These are phyloP conservation scores for Heterodera schachtii DNA, from an alignment of 1,140 invertebrate genomes.

Conservation along the genomic window DNA sequence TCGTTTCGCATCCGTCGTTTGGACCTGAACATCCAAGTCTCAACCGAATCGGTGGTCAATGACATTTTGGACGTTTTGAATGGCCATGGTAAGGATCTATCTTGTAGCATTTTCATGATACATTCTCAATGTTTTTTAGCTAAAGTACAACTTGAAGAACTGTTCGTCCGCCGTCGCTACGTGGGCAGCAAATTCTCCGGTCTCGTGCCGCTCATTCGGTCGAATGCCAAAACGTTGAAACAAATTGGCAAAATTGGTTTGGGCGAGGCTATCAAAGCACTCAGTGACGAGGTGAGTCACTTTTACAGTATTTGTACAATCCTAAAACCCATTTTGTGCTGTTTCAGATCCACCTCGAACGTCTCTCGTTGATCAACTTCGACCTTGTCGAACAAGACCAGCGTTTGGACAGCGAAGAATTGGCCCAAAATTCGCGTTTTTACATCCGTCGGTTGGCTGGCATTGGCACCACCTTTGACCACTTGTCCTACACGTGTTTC, in stretches of 20 bases:
- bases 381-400: conserved; percentile 49
- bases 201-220: conserved; percentile 45
- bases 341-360: conserved; percentile 49
- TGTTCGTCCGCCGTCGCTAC: conserved; percentile 50
- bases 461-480: conserved; percentile 52
- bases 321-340: background rate
- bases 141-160: conserved; percentile 51
- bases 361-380: conserved; percentile 56
- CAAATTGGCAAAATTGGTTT: conserved; percentile 50
- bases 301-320: conserved; percentile 11
- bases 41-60: conserved; percentile 30
- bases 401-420: conserved; percentile 31
- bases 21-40: conserved; percentile 40
- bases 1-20: conserved; percentile 20
- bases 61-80: conserved; percentile 24
- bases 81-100: conserved; percentile 4
- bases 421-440: conserved; percentile 39
- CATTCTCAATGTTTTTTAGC: no score
- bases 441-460: conserved; percentile 47
- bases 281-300: conserved; percentile 41
- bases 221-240: conserved; percentile 46
- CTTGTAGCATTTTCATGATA: background rate
- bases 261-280: conserved; percentile 45
- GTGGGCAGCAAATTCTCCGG: conserved; percentile 46
- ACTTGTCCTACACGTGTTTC: conserved; percentile 56